Evolutionary conservation across 2,113 vertebrate genomes (phyloP).

Genomic region (Coregonus clupeaformis): DNA sequence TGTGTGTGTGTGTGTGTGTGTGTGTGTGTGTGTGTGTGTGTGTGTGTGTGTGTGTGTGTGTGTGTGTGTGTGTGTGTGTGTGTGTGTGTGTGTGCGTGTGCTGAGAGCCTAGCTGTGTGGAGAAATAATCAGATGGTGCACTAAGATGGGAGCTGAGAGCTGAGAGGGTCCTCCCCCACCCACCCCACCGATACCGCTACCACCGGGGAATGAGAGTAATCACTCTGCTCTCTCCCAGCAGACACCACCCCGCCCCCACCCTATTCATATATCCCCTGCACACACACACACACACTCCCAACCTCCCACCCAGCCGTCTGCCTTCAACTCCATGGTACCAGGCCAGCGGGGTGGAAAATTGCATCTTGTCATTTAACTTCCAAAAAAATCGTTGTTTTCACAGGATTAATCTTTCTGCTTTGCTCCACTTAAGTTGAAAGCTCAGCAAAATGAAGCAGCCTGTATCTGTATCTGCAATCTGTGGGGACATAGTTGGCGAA

Average conservation of each 20-base stretch:
- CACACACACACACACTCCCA: slow-evolving; percentile 21
- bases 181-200: too few species aligned
- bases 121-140: too few species aligned
- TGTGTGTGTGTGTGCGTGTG: too few species aligned
- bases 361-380: slow-evolving; percentile 86
- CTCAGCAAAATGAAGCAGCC: slow-evolving; percentile 85
- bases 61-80: not conserved
- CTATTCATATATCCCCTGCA: not conserved
- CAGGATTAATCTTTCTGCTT: slow-evolving; percentile 92
- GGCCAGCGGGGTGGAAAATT: slow-evolving; percentile 94
- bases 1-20: too few species aligned
- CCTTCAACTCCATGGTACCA: slow-evolving; percentile 81
- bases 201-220: slow-evolving; percentile 50
- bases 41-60: not conserved
- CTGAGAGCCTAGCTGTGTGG: too few species aligned
- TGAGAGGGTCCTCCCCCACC: too few species aligned
- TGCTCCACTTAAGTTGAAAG: slow-evolving; percentile 91
- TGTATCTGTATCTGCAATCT: slow-evolving; percentile 62
- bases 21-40: not conserved
- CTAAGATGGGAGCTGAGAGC: too few species aligned
- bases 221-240: not conserved
- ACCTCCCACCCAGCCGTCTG: slow-evolving; percentile 69
- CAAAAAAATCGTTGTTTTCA: slow-evolving; percentile 86
- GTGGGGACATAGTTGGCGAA: slow-evolving; percentile 49
- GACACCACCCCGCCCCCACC: not conserved